Evolutionary conservation across 1,140 invertebrate species (phyloP), one percentile per base, ranked within the genome.

Genomic region (Atta cephalotes): DNA sequence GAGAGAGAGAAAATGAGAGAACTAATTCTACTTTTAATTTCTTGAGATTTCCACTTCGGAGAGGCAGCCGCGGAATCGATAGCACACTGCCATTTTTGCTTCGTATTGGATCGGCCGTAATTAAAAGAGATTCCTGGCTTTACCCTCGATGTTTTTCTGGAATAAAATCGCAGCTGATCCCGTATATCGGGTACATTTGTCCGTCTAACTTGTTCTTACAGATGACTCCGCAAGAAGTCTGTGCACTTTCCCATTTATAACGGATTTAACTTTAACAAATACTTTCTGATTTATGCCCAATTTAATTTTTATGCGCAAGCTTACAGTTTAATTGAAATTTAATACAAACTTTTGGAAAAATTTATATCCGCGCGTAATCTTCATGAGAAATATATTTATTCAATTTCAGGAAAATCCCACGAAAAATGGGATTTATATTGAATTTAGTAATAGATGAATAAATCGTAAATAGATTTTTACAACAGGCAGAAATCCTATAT

Each of bases 11-110:
- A 84, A 84, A 84, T 62, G 80, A 62, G 85, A 60, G 78, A 87
- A 68, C 66, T 85, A 72, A 90, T 90, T 81, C 70, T 31, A 60
- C 51, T 85, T 90, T 85, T 88, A 90, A 90, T 85, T 87, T 80
- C 68, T 63, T 25, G 56, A 79, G 74, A 87, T 87, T 80, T 85
- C 81, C 25, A 65, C 12, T 56, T 18, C 18, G 16, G 12, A 35
- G 21, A 72, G 21, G 16, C 2, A 39, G 45, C 56, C 12, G 65
- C 18, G 25, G 18, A 66, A 81, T 70, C 79, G 87, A 86, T 89
- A 76, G 56, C 65, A 51, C 82, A 14, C 53, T 62, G 81, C 39
- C 62, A 76, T 71, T 81, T 89, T 84, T 62, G 25, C 78, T 58
- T 68, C 80, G 74, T 87, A 90, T 81, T 62, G 80, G 51, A 56